A percentile compares a stretch with the other conserved stretches of the same genome.
Evolutionary conservation across 2,797 vertebrate species (phyloP).

Genomic region (Spinus olivaceus): DNA sequence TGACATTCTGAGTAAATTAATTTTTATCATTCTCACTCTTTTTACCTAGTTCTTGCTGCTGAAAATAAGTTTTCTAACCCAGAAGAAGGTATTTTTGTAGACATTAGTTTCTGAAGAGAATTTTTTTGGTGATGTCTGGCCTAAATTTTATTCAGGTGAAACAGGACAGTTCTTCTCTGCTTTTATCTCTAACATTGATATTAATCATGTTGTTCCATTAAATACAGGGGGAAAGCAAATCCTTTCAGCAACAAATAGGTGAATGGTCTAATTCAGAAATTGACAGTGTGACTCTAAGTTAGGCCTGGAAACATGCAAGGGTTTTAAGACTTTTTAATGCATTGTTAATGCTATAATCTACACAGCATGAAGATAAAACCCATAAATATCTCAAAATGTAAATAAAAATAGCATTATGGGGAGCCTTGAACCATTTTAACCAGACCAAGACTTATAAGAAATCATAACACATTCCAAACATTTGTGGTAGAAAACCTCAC

Average conservation of each 20-base stretch:
- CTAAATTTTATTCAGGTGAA: neutral
- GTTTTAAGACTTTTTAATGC: neutral
- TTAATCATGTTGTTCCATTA: neutral
- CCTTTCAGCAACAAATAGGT: neutral
- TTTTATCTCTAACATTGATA: neutral
- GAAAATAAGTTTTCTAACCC: neutral
- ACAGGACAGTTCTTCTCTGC: neutral
- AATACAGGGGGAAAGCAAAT: neutral
- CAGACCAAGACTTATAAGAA: neutral
- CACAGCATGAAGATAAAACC: neutral
- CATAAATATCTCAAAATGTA: neutral
- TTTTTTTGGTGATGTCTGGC: neutral
- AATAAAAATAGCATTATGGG: neutral
- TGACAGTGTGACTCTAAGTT: neutral
- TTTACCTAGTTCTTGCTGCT: neutral
- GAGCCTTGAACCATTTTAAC: neutral
- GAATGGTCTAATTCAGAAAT: neutral
- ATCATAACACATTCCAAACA: neutral
- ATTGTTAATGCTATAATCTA: neutral
- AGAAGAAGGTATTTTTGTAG: neutral
- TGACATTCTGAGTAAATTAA: neutral
- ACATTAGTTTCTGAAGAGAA: neutral
- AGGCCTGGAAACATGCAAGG: neutral
- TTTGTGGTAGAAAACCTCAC: neutral
- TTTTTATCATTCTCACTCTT: neutral